phyloP scores from a whole-genome alignment of 92 coral and sea anemone species.

The Phenganax marumi region DNA sequence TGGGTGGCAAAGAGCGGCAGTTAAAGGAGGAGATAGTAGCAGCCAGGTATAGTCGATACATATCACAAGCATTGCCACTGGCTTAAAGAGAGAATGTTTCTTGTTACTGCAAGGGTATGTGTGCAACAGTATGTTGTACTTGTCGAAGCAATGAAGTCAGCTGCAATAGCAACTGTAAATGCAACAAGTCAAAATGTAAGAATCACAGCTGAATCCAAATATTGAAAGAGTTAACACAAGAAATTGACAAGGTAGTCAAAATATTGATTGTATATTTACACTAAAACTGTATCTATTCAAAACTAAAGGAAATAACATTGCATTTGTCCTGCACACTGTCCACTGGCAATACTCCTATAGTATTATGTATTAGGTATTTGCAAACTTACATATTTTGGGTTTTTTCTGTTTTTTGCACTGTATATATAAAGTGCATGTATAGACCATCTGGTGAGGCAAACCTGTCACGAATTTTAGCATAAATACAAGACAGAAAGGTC shows the following conservation, averaged over 20 bases:
- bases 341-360: not conserved
- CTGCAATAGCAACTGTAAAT: slow-evolving; percentile 32
- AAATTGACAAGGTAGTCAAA: not conserved
- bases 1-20: slow-evolving; percentile 42
- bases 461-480: slow-evolving; percentile 40
- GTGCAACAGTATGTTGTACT: slow-evolving; percentile 45
- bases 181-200: slow-evolving; percentile 47
- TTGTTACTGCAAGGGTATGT: slow-evolving; percentile 47
- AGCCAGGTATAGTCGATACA: slow-evolving; percentile 40
- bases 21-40: slow-evolving; percentile 40
- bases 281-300: not conserved
- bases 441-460: slow-evolving; percentile 44
- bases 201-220: slow-evolving; percentile 24
- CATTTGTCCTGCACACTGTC: not conserved
- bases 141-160: slow-evolving; percentile 29
- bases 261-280: not conserved
- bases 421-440: slow-evolving; percentile 9
- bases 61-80: slow-evolving; percentile 4
- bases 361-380: not conserved
- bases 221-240: not conserved
- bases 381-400: not conserved
- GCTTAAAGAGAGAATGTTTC: slow-evolving; percentile 3
- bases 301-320: not conserved
- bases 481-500: slow-evolving; percentile 43
- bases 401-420: not conserved